A percentile compares a stretch with the other conserved stretches of the same genome.
phyloP scores from a whole-genome alignment of 1,140 invertebrate species.

The Drosophila malerkotliana region DNA sequence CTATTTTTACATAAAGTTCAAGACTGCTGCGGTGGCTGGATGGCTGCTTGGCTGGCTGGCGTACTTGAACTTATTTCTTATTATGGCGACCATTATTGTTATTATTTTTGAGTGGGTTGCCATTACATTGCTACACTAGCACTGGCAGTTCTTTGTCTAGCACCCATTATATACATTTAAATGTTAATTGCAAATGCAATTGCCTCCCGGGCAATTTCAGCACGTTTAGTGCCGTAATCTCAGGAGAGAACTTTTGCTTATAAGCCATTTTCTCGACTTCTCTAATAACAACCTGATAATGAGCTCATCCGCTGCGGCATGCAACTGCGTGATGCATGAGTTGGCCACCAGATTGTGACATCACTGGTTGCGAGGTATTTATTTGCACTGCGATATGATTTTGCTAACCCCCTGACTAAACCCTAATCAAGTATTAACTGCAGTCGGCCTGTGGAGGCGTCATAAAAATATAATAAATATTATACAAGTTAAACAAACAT shows the following conservation, averaged over 20 bases:
- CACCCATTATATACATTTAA: constrained; percentile 66
- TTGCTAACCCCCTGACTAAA: constrained; percentile 54
- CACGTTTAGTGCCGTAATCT: constrained; percentile 33
- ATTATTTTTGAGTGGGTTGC: constrained; percentile 65
- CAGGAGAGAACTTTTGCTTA: constrained; percentile 40
- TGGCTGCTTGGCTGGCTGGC: constrained; percentile 30
- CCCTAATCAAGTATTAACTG: constrained; percentile 31
- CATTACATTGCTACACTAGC: constrained; percentile 50
- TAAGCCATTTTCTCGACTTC: constrained; percentile 44
- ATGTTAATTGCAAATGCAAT: constrained; percentile 69
- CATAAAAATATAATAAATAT: constrained; percentile 13
- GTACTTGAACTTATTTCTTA: constrained; percentile 73
- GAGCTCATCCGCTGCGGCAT: constrained; percentile 57
- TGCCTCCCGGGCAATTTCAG: constrained; percentile 57
- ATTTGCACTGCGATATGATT: constrained; percentile 42
- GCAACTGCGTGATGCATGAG: constrained; percentile 58
- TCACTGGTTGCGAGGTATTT: constrained; percentile 62
- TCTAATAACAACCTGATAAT: constrained; percentile 75
- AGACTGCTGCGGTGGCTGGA: constrained; percentile 49
- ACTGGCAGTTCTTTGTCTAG: constrained; percentile 44
- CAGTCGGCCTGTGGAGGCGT: constrained; percentile 50
- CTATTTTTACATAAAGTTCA: constrained; percentile 75
- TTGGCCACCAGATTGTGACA: constrained; percentile 66
- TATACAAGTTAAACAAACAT: constrained; percentile 9
- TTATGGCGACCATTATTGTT: constrained; percentile 51